Conservation (phyloP, 2,888 invertebrate species). For the Pyrrhia umbra region DNA sequence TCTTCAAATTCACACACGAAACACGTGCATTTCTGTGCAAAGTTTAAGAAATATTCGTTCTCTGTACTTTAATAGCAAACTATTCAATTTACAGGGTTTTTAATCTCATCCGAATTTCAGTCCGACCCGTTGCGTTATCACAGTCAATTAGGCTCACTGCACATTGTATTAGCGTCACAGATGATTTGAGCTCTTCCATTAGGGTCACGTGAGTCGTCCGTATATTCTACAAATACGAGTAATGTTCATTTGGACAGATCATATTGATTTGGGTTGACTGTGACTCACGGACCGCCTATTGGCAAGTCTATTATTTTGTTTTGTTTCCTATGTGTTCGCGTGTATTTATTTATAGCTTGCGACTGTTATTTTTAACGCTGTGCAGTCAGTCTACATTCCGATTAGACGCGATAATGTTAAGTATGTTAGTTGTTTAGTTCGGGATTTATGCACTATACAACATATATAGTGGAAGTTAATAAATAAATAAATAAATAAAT, state of each 20-base stretch:
- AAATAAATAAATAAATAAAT: no score
- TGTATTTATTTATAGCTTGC: conserved; percentile 52
- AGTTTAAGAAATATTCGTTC: no score
- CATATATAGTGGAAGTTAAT: not conserved
- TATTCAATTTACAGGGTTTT: no score
- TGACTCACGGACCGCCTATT: conserved; percentile 71
- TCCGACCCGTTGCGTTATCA: not conserved
- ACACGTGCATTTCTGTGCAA: no score
- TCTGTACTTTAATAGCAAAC: no score
- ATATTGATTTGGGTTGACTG: conserved; percentile 54
- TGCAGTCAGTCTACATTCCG: conserved; percentile 56
- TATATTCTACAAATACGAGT: conserved; percentile 17
- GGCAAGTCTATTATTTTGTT: conserved; percentile 65
- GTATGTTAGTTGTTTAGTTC: conserved; percentile 18
- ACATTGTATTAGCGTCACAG: conserved; percentile 9
- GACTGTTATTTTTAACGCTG: conserved; percentile 56
- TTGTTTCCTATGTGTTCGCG: conserved; percentile 47
- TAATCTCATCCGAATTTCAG: not conserved
- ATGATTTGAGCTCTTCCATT: conserved; percentile 11
- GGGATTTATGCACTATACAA: not conserved
- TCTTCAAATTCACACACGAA: not conserved
- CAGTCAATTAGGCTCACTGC: not conserved
- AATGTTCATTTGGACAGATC: conserved; percentile 27
- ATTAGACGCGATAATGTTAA: conserved; percentile 27
- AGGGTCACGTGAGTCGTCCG: conserved; percentile 1